Evolutionary conservation across 2,113 vertebrate genomes (phyloP), one percentile per base, ranked within the genome.

Genomic region (Poeciliopsis retropinna): DNA sequence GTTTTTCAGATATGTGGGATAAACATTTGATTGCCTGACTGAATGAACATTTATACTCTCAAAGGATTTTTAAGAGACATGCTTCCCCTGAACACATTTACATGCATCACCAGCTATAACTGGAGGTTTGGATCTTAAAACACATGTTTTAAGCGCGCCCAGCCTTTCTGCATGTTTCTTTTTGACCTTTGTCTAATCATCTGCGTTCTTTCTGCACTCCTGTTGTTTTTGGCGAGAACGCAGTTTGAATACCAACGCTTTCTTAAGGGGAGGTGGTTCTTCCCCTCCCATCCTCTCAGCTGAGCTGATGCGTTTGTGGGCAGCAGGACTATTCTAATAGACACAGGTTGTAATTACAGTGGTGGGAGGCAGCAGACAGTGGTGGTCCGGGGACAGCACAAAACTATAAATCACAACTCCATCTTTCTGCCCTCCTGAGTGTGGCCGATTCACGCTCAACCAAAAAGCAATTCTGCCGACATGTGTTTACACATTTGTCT

Each of bases 381-480:
- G 90, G 92, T 91, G 91, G 91, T 93, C 94, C 81, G 82, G 87
- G 90, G 94, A 92, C 92, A 83, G 88, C 91, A 73, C 85, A 86
- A 92, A 92, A 93, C 93, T 88, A 95, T 95, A 94, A 95, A 95
- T 95, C 94, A 95, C 93, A 84, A 92, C 89, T 85, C 80, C 60
- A 80, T 92, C 91, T 94, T 57, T 94, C 92, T 87, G 87, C 92
- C 94, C 89, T 93, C 92, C 84, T 89, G 90, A 94, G 92, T 87
- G 89, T 88, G 87, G 89, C 91, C 90, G 90, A 93, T 94, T 57
- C 91, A 94, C 90, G 85, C 89, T 93, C 91, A 83, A 92, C 86
- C 91, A 94, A 93, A 94, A 94, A 95, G 93, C 94, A 95, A 95
- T 95, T 95, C 94, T 94, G 93, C 92, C 92, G 93, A 93, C 92